These are phyloP conservation scores for Cinara cedri DNA, from an alignment of 2,888 invertebrate species.

Conservation along the genomic window DNA sequence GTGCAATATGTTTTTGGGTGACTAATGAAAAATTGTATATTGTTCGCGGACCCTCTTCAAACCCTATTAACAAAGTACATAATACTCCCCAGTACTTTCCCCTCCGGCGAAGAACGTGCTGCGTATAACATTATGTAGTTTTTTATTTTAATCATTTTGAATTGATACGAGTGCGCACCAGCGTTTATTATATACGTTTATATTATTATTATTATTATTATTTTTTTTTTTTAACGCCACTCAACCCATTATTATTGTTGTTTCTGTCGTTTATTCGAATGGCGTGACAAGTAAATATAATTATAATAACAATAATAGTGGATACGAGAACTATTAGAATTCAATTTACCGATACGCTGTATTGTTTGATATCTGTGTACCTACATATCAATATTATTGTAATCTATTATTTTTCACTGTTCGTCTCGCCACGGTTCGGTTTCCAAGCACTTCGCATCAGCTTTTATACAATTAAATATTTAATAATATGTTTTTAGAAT, in stretches of 20 bases:
- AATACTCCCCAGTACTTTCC: neutral
- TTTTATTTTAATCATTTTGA: conserved; percentile 32
- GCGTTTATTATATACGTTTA: neutral
- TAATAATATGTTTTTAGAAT: too few relatives aligned
- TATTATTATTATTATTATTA: too few relatives aligned
- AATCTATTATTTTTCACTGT: too few relatives aligned
- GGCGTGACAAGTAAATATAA: conserved; percentile 3
- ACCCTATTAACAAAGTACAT: conserved; percentile 10
- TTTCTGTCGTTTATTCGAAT: neutral
- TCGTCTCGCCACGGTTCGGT: too few relatives aligned
- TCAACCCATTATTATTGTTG: conserved; percentile 6
- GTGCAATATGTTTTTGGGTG: conserved; percentile 45
- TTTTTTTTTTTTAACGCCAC: conserved; percentile 20
- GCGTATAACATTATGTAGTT: neutral
- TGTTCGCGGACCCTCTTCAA: conserved; percentile 21
- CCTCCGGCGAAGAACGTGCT: neutral
- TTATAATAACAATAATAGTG: too few relatives aligned
- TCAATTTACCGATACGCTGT: too few relatives aligned
- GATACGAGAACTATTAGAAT: too few relatives aligned
- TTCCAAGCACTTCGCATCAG: too few relatives aligned
- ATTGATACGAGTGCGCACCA: conserved; percentile 27
- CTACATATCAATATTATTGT: too few relatives aligned
- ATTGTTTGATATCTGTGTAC: too few relatives aligned
- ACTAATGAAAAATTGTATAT: conserved; percentile 40
- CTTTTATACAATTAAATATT: too few relatives aligned